Percentiles rank a stretch among this genome's conserved stretches.
phyloP scores from a whole-genome alignment of 2,113 vertebrate species.

The Heliornis fulica region DNA sequence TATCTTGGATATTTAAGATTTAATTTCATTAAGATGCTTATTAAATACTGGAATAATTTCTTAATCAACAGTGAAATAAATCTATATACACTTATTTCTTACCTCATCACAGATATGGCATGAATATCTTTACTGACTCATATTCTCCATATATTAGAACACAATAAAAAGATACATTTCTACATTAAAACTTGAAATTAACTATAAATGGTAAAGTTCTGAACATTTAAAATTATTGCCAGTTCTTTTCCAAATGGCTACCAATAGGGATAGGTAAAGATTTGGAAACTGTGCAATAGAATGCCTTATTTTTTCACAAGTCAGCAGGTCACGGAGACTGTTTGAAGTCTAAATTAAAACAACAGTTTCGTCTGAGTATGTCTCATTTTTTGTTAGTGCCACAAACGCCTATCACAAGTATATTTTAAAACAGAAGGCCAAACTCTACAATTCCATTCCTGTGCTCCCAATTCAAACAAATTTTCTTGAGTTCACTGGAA shows the following conservation, averaged over 20 bases:
- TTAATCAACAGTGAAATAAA: background rate
- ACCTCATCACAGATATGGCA: background rate
- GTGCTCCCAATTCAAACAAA: background rate
- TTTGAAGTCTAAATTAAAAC: background rate
- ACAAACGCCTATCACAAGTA: background rate
- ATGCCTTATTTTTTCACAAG: background rate
- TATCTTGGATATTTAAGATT: background rate
- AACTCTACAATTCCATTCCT: background rate
- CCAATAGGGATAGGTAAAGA: background rate
- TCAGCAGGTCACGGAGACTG: background rate
- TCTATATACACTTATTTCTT: background rate
- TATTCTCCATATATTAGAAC: background rate
- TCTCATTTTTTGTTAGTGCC: background rate
- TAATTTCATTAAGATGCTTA: background rate
- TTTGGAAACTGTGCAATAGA: background rate
- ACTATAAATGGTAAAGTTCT: background rate
- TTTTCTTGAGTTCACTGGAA: background rate
- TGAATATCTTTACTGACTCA: background rate
- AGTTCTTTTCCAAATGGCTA: background rate
- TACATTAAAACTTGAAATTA: background rate
- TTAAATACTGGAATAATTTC: background rate
- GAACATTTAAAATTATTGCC: background rate
- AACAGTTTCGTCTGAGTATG: background rate
- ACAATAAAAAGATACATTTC: background rate
- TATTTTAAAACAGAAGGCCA: background rate